Conservation (phyloP, 2,113 vertebrate species). For the Aptenodytes patagonicus region DNA sequence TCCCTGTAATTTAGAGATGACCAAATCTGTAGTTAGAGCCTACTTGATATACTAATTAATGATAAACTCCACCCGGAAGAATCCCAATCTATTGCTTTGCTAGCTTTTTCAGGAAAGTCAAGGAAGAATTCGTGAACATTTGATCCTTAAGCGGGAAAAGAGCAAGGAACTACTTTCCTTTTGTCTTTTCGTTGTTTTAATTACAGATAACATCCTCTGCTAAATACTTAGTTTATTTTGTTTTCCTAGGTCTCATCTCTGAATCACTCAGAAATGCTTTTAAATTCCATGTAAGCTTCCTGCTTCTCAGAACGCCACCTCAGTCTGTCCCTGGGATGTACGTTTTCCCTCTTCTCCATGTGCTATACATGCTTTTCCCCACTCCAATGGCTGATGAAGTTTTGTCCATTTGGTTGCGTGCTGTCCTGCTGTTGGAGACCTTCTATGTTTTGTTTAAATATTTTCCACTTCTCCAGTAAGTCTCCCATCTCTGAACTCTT, state of each 20-base stretch:
- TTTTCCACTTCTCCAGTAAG: neutral
- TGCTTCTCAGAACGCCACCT: neutral
- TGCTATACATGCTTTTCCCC: neutral
- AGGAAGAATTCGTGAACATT: neutral
- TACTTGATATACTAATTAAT: neutral
- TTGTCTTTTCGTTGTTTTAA: neutral
- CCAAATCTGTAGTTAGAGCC: neutral
- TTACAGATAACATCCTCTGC: neutral
- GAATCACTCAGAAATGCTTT: neutral
- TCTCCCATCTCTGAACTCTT: neutral
- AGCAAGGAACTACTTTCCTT: neutral
- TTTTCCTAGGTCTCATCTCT: neutral
- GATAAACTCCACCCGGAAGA: neutral
- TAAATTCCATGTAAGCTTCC: neutral
- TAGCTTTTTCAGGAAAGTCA: neutral
- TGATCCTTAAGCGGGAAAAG: neutral
- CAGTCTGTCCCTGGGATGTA: neutral
- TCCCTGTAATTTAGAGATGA: neutral
- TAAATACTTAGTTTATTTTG: neutral
- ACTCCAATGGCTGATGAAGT: neutral
- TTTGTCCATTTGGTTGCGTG: neutral
- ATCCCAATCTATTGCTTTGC: neutral
- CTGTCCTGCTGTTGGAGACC: neutral
- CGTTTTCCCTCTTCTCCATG: neutral
- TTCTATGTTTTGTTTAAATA: neutral